These are phyloP conservation scores for Elachura formosa DNA, from an alignment of 2,113 vertebrate genomes.

Conservation along the genomic window DNA sequence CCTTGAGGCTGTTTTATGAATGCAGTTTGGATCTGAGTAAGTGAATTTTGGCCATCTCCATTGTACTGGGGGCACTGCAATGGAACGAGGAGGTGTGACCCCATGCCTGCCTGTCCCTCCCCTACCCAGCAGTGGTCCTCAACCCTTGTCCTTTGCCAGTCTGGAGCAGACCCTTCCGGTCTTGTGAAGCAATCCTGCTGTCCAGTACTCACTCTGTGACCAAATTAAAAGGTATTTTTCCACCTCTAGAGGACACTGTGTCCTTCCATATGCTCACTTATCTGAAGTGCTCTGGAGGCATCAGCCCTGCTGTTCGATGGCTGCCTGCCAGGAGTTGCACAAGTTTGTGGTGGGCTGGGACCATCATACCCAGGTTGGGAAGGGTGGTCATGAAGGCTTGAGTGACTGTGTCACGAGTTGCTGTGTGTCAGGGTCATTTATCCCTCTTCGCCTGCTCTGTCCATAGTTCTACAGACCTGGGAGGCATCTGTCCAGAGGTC, in stretches of 20 bases:
- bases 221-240: neutral
- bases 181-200: neutral
- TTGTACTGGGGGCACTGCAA: neutral
- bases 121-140: neutral
- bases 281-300: neutral
- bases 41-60: neutral
- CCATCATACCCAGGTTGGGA: neutral
- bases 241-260: conserved; percentile 62
- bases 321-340: neutral
- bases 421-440: neutral
- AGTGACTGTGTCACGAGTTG: neutral
- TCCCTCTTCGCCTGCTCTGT: neutral
- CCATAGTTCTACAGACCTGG: neutral
- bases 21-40: neutral
- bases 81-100: neutral
- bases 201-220: neutral
- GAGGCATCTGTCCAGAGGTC: neutral
- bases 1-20: neutral
- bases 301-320: neutral
- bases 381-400: fast-evolving
- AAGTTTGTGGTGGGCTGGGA: neutral
- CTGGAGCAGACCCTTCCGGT: neutral
- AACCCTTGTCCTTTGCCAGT: neutral
- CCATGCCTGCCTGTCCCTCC: fast-evolving
- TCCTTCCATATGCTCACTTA: neutral